A percentile compares a stretch with the other conserved stretches of the same genome.
Evolutionary conservation across 1,140 invertebrate species (phyloP).

Genomic region (Brachionus rubens): DNA sequence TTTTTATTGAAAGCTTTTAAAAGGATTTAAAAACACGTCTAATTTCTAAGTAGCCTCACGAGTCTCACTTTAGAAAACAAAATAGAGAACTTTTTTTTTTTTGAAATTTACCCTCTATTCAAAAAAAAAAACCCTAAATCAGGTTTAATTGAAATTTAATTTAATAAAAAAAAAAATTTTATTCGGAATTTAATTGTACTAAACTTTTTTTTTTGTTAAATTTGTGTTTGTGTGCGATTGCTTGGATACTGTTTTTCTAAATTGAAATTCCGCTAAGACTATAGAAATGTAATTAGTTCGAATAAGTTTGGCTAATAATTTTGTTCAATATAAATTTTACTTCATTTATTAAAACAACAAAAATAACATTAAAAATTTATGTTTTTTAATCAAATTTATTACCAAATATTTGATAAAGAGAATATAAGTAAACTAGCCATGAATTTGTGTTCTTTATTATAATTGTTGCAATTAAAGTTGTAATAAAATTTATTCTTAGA

Average conservation of each 20-base stretch:
- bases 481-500: no score
- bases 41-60: not conserved
- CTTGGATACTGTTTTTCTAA: not conserved
- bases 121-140: not conserved
- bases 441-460: not conserved
- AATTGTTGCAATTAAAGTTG: not conserved
- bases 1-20: no score
- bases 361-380: not conserved
- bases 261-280: not conserved
- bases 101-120: not conserved
- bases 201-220: no score
- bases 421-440: not conserved
- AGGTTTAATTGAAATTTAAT: slow-evolving; percentile 8
- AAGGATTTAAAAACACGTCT: slow-evolving; percentile 30
- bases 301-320: no score
- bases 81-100: not conserved
- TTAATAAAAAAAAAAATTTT: not conserved
- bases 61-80: not conserved
- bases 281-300: no score
- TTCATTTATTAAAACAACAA: no score
- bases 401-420: not conserved
- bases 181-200: not conserved
- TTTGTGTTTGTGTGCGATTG: not conserved
- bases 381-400: slow-evolving; percentile 25
- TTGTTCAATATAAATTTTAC: not conserved